phyloP scores from a whole-genome alignment of 2,888 invertebrate species.

The Drymonia ruficornis region DNA sequence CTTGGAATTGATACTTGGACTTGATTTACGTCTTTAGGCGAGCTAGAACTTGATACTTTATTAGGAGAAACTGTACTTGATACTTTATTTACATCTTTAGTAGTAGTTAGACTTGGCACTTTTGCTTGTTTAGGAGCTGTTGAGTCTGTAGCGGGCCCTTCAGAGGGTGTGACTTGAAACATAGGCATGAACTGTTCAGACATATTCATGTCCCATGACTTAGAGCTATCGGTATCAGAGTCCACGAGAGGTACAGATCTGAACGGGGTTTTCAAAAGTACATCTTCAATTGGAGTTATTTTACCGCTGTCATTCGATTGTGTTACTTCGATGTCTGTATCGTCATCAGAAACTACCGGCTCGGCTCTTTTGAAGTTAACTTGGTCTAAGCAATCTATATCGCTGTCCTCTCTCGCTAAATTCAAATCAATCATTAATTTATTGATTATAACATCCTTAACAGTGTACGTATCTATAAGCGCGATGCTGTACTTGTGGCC shows the following conservation, averaged over 20 bases:
- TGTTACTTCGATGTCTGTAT: constrained; percentile 16
- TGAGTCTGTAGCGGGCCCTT: not conserved
- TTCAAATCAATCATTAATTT: constrained; percentile 77
- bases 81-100: too few relatives aligned
- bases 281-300: constrained; percentile 16
- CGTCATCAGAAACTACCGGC: constrained; percentile 27
- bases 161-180: constrained; percentile 28
- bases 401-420: constrained; percentile 64
- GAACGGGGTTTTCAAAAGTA: constrained; percentile 43
- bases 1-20: too few relatives aligned
- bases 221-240: constrained; percentile 43
- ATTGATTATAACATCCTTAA: constrained; percentile 75
- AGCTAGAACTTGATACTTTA: too few relatives aligned
- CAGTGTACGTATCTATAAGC: constrained; percentile 73
- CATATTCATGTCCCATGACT: constrained; percentile 53
- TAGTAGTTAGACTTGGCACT: too few relatives aligned
- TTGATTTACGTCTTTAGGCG: too few relatives aligned
- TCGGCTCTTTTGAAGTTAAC: constrained; percentile 34
- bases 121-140: not conserved
- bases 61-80: too few relatives aligned
- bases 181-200: constrained; percentile 37
- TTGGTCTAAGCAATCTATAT: constrained; percentile 52
- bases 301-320: not conserved
- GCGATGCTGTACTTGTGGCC: constrained; percentile 79
- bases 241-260: constrained; percentile 60